phyloP scores from a whole-genome alignment of 2,797 vertebrate genomes.

The Vespertilio murinus region DNA sequence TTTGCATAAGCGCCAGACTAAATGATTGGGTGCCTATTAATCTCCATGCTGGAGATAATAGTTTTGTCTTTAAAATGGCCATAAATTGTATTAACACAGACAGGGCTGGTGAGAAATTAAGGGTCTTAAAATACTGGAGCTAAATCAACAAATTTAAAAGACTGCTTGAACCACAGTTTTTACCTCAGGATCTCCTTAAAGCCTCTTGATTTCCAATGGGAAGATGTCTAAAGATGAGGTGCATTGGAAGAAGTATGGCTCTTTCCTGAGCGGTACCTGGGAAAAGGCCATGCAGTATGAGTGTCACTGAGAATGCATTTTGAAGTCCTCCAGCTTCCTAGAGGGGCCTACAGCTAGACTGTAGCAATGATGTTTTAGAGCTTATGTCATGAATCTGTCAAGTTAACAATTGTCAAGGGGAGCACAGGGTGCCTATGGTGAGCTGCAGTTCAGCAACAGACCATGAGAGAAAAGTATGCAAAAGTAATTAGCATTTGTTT shows the following conservation, averaged over 20 bases:
- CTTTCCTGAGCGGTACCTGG: neutral
- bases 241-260: neutral
- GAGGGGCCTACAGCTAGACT: neutral
- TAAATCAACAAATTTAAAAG: constrained; percentile 15
- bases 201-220: neutral
- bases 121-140: neutral
- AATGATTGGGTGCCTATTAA: constrained; percentile 38
- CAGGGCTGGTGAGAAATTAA: constrained; percentile 20
- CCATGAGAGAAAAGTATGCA: neutral
- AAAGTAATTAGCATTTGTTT: too few relatives aligned
- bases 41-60: constrained; percentile 37
- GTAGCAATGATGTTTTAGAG: neutral
- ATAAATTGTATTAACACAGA: constrained; percentile 34
- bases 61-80: constrained; percentile 3
- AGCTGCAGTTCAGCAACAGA: neutral
- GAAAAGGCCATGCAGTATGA: neutral
- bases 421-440: neutral
- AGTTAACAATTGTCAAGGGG: neutral
- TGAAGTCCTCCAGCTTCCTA: neutral
- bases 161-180: neutral
- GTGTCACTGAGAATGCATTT: neutral
- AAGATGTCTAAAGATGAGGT: neutral
- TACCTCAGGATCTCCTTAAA: neutral
- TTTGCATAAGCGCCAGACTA: constrained; percentile 38
- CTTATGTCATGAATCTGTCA: neutral